A percentile compares a stretch with the other conserved stretches of the same genome.
phyloP scores from a whole-genome alignment of 2,113 vertebrate species.

The Zosterops borbonicus region DNA sequence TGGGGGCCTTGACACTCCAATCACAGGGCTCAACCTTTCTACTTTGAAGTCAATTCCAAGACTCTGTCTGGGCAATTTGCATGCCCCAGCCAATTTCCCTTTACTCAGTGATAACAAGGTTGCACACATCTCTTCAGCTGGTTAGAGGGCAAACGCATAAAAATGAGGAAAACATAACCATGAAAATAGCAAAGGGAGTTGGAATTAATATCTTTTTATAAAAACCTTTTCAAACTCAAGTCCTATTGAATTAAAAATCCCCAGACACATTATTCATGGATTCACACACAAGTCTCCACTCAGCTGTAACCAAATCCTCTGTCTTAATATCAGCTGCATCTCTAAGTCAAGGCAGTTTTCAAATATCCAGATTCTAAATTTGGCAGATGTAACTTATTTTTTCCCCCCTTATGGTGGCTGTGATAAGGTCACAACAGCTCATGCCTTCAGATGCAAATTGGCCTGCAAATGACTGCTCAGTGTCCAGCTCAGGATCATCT shows the following conservation, averaged over 20 bases:
- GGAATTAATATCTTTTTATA: neutral
- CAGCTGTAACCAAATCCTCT: neutral
- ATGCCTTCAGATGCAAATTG: neutral
- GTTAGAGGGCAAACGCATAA: conserved; percentile 11
- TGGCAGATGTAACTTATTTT: neutral
- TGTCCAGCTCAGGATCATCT: neutral
- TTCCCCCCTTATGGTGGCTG: neutral
- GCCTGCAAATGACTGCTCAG: neutral
- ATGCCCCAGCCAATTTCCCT: neutral
- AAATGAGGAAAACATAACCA: conserved; percentile 6
- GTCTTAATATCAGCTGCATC: neutral
- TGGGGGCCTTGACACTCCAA: neutral
- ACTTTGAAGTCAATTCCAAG: conserved; percentile 20
- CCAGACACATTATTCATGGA: neutral
- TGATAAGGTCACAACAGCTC: neutral
- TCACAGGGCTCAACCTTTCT: neutral
- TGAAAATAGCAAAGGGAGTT: conserved; percentile 1
- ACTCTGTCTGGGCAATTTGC: neutral
- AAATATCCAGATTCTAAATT: neutral
- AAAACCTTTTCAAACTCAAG: neutral
- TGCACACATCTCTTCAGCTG: neutral
- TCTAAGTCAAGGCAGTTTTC: neutral
- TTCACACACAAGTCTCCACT: neutral
- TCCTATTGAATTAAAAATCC: neutral
- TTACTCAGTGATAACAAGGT: neutral